Evolutionary conservation across 2,797 vertebrate genomes (phyloP), one percentile per base, ranked within the genome.

Genomic region (Enteromius paludinosus): DNA sequence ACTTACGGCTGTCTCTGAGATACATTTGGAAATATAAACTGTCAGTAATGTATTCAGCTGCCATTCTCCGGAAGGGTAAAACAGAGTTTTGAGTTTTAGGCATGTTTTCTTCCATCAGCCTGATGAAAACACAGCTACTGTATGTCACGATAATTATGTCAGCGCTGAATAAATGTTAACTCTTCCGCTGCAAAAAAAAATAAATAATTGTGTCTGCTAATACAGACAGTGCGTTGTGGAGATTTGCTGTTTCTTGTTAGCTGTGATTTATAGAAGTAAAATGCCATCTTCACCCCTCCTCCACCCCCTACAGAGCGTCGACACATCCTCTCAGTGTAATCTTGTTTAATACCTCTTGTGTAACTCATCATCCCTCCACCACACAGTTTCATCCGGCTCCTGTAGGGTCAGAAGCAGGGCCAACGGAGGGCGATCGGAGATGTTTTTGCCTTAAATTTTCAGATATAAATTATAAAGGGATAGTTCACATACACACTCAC

Each of bases 191-290:
- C 56, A 52, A 73, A 65, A n/a, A n/a, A n/a, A n/a, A n/a, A n/a
- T n/a, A n/a, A n/a, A n/a, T n/a, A n/a, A 65, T 54, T 73, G 47
- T 7, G 10, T 78, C 11, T 8, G 23, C 20, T 66, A 78, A 41
- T 72, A 47, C 15, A 10, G 20, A 62, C 56, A 49, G 17, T 61
- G 23, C 62, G 66, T 71, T 4, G 18, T 61, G 12, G 12, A 47
- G 28, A 25, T 61, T 43, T 71, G 30, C 66, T 33, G 41, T 80
- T 49, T 81, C 56, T 62, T 64, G 28, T 81, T 64, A 72, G 72
- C 68, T 49, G 56, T 72, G 56, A 49, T 62, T 38, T 62, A 81
- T 72, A 11, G 28, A 81, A 62, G 78, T 72, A 72, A 72, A 72
- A 47, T 59, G 68, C 38, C 38, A 61, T 61, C 41, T 71, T 41